Base-by-base conservation (phyloP, 1,140 invertebrate genomes). In the Bombus impatiens region DNA sequence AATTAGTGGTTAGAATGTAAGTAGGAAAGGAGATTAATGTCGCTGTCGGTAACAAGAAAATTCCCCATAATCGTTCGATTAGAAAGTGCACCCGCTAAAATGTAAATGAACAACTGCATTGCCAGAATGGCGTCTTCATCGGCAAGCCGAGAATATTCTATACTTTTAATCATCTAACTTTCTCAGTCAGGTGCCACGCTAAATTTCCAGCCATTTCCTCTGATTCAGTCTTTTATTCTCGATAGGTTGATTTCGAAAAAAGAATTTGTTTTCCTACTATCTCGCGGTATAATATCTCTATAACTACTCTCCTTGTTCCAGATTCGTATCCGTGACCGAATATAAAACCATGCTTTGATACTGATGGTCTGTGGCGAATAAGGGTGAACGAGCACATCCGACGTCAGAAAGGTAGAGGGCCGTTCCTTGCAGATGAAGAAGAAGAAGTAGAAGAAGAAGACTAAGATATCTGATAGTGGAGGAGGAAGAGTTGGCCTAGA, bases 401-500 rank as follows among this genome's bases (percentile, higher is more conserved):
- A 44, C 22, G 18, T 37, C 44, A 47, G 78, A 77, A 67, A 40
- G 65, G 70, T 78, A 70, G 82, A 68, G 44, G 75, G 57, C n/a
- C 40, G 37, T 53, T 82, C 70, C 67, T 70, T 70, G 53, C 44
- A 65, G 83, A 80, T 37, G 44, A 82, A 62, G 65, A 57, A 42
- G 47, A 82, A 78, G 84, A 78, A 59, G 76, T 74, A 35, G 42
- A 42, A 47, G 57, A 79, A 71, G 65, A 71, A 76, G 44, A 75
- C 57, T 6, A 47, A 77, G 74, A 82, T 25, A 82, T 80, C 18
- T 35, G 35, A 32, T n/a, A 59, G n/a, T 35, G 82, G 75, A 80
- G 78, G 53, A 89, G 87, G 78, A 91, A 88, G 90, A 93, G 91
- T 70, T 94, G 93, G 92, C 93, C 93, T 94, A 94, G 93, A 94